phyloP scores from a whole-genome alignment of 2,113 vertebrate genomes.

The Ageneiosus marmoratus region DNA sequence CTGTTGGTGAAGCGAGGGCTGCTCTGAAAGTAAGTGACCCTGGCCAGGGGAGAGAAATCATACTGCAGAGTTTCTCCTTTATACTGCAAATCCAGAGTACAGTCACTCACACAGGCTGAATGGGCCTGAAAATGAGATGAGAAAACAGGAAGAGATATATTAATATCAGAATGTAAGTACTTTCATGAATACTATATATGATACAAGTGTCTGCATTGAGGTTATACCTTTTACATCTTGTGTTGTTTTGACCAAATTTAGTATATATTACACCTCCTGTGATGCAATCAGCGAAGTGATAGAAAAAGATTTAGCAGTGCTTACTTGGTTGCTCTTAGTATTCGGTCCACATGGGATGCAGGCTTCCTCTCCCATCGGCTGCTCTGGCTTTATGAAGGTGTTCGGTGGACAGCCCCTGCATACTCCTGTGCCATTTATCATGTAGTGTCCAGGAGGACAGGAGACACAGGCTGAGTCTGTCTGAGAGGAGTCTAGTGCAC shows the following conservation, averaged over 20 bases:
- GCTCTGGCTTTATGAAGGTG: conserved; percentile 77
- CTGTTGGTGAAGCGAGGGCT: conserved; percentile 86
- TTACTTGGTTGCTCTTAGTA: conserved; percentile 82
- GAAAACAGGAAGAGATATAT: neutral
- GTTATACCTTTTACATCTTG: too few relatives aligned
- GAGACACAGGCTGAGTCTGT: conserved; percentile 78
- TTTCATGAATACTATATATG: neutral
- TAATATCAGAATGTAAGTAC: neutral
- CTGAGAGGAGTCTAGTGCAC: conserved; percentile 69
- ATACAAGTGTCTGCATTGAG: neutral
- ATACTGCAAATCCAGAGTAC: conserved; percentile 66
- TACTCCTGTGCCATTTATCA: conserved; percentile 71
- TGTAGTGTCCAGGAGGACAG: conserved; percentile 81
- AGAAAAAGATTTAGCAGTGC: neutral
- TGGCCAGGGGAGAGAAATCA: conserved; percentile 79
- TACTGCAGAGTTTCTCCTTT: conserved; percentile 69
- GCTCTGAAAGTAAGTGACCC: conserved; percentile 68
- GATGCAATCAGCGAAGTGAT: neutral
- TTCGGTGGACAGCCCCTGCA: conserved; percentile 81
- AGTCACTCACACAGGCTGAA: conserved; percentile 86
- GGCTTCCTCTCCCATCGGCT: conserved; percentile 73
- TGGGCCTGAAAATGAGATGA: conserved; percentile 69
- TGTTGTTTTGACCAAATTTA: neutral
- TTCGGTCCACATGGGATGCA: conserved; percentile 85
- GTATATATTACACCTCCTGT: neutral